A percentile compares a stretch with the other conserved stretches of the same genome.
Conservation (phyloP, 2,113 vertebrate genomes). For the Dasyurus viverrinus region DNA sequence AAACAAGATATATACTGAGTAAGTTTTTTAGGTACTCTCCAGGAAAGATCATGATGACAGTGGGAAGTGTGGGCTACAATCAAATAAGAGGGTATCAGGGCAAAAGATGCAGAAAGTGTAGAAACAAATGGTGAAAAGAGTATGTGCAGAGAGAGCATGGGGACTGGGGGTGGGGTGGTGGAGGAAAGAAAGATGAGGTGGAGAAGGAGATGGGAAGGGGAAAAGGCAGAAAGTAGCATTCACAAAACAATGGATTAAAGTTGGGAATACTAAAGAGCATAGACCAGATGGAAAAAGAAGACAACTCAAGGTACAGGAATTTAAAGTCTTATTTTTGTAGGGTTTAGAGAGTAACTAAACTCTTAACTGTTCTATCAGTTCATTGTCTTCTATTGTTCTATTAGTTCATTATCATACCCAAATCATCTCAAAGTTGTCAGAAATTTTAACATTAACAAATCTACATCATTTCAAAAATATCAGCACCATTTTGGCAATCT, state of each 20-base stretch:
- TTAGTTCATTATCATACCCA: background rate
- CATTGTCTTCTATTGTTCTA: too few relatives aligned
- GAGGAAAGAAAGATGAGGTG: background rate
- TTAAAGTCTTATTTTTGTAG: too few relatives aligned
- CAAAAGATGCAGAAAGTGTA: too few relatives aligned
- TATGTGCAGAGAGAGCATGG: too few relatives aligned
- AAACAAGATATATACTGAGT: too few relatives aligned
- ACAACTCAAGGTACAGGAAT: too few relatives aligned
- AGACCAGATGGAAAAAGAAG: too few relatives aligned
- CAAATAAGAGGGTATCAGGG: background rate
- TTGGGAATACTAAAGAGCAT: too few relatives aligned
- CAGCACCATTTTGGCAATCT: background rate
- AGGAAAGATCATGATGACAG: background rate
- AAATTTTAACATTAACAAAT: background rate
- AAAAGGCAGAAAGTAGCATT: background rate
- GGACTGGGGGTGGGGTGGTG: background rate
- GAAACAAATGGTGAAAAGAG: too few relatives aligned
- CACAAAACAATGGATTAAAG: too few relatives aligned
- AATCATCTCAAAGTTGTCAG: background rate
- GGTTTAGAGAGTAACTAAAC: too few relatives aligned
- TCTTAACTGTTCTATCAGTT: too few relatives aligned
- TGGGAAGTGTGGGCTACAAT: background rate
- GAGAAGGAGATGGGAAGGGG: background rate
- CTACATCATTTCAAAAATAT: background rate
- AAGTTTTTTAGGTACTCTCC: background rate